These are phyloP conservation scores for Clistopyga incitator DNA, from an alignment of 2,888 invertebrate species.

Conservation along the genomic window DNA sequence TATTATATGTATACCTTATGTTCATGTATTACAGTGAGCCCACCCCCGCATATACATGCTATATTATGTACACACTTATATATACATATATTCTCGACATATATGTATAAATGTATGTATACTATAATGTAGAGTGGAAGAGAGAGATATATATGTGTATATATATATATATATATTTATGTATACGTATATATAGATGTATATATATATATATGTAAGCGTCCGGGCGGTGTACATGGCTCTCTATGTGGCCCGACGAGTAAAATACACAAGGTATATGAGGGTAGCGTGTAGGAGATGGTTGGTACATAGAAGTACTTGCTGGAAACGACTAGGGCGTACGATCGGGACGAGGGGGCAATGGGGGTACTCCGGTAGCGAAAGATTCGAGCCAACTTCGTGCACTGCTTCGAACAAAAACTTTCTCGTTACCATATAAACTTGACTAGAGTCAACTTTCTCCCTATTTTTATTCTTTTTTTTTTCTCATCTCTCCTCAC, in stretches of 20 bases:
- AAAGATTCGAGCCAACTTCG: conserved; percentile 70
- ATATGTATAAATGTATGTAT: conserved; percentile 43
- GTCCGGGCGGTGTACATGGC: conserved; percentile 63
- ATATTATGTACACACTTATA: conserved; percentile 38
- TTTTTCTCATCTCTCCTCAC: not conserved
- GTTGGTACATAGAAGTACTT: conserved; percentile 83
- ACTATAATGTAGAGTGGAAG: not conserved
- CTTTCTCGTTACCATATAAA: conserved; percentile 14
- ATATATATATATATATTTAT: conserved; percentile 32
- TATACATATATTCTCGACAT: conserved; percentile 30
- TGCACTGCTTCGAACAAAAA: conserved; percentile 60
- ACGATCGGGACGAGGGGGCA: conserved; percentile 74
- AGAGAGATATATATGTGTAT: no score
- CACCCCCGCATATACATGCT: conserved; percentile 25
- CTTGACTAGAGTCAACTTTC: not conserved
- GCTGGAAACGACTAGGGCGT: conserved; percentile 83
- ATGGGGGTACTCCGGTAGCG: conserved; percentile 36
- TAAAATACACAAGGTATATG: conserved; percentile 78
- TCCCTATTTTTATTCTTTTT: not conserved
- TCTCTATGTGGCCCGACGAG: conserved; percentile 68
- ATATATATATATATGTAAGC: conserved; percentile 55
- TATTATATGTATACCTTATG: conserved; percentile 52
- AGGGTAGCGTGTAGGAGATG: conserved; percentile 82
- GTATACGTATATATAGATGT: conserved; percentile 60
- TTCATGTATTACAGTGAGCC: conserved; percentile 18